Percentiles rank a stretch among this genome's conserved stretches.
phyloP scores from a whole-genome alignment of 2,888 invertebrate genomes.

The Terebella lapidaria region DNA sequence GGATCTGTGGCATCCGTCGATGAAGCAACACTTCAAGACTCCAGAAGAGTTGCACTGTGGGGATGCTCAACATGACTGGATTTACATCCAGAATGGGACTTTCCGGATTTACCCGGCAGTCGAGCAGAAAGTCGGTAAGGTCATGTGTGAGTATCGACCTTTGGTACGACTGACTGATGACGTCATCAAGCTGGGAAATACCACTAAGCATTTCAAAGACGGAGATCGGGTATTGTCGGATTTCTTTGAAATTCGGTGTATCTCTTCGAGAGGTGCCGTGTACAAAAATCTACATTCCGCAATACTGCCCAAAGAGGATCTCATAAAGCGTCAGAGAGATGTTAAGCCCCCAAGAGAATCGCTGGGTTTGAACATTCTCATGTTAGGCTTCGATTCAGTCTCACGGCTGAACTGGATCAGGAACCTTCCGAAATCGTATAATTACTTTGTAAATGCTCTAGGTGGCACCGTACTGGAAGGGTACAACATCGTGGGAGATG shows the following conservation, averaged over 20 bases:
- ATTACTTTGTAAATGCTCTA: slow-evolving; percentile 36
- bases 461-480: slow-evolving; percentile 33
- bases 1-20: background rate
- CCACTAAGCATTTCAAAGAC: slow-evolving; percentile 5
- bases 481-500: slow-evolving; percentile 32
- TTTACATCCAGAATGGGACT: slow-evolving; percentile 65
- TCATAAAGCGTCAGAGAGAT: slow-evolving; percentile 5
- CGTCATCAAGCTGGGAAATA: slow-evolving; percentile 5
- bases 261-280: slow-evolving; percentile 38
- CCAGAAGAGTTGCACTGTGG: slow-evolving; percentile 62
- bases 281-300: slow-evolving; percentile 67
- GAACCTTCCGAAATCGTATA: slow-evolving; percentile 40
- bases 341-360: background rate
- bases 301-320: slow-evolving; percentile 28
- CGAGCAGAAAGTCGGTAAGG: slow-evolving; percentile 51
- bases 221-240: slow-evolving; percentile 16
- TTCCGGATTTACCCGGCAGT: slow-evolving; percentile 59
- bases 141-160: slow-evolving; percentile 60
- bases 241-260: slow-evolving; percentile 25
- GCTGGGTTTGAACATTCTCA: slow-evolving; percentile 54
- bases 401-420: slow-evolving; percentile 62
- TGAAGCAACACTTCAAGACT: background rate
- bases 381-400: slow-evolving; percentile 82
- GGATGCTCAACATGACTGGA: slow-evolving; percentile 65
- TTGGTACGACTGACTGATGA: slow-evolving; percentile 38